Evolutionary conservation across 2,797 vertebrate species (phyloP), one percentile per base, ranked within the genome.

Genomic region (Falco peregrinus): DNA sequence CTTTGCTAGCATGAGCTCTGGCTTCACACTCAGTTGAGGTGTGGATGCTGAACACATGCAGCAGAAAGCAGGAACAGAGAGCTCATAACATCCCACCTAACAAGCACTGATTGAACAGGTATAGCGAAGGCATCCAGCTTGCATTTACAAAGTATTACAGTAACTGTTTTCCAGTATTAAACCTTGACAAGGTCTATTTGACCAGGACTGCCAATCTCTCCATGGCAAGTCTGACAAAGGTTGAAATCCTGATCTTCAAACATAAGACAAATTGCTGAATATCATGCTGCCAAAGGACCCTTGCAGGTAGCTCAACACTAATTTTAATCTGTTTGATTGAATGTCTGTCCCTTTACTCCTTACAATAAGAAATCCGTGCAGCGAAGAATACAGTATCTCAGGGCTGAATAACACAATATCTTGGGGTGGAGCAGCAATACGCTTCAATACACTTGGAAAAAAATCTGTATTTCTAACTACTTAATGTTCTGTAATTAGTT

Each of bases 1-100:
- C 21, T 68, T 63, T 59, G 25, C 25, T 41, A 35, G 31, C 29
- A 13, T 6, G 16, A 70, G 64, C 20, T 86, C 48, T 45, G 50
- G 22, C n/a, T 65, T 76, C 78, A 64, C 54, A 4, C 21, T 68
- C 7, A 0, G 0, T 5, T 60, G 60, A 10, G 33, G 13, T 33
- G 31, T 56, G 18, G 25, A 16, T 50, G 35, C 35, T 87, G 53
- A 77, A 31, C 13, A 53, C 11, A 57, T 1, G 8, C n/a, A 77
- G 59, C 39, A 64, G 45, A 65, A 85, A 65, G 29, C 43, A 68
- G 60, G 35, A 24, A 73, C 21, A n/a, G 41, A 43, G 31, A 63
- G 63, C 45, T 65, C 18, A 21, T 31, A 19, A 77, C 24, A 61
- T 33, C 15, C 26, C 39, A 53, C 31, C 47, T 13, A 54, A 54